Evolutionary conservation across 2,888 invertebrate genomes (phyloP), one percentile per base, ranked within the genome.

Genomic region (Xylota segnis): DNA sequence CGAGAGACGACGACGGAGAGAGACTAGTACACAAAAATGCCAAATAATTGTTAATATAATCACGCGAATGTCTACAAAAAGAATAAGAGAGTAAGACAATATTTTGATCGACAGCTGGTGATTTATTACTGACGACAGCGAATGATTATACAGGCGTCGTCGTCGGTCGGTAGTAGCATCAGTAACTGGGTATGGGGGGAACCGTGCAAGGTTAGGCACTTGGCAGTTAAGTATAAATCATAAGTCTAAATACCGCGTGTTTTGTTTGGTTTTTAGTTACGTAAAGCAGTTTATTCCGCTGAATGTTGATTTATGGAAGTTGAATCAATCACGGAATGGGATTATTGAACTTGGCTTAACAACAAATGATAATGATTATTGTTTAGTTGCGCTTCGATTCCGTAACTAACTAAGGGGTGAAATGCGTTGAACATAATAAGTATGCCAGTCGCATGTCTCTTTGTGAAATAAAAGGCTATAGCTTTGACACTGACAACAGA

Each of bases 21-120:
- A 43, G 5, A 52, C 50, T 52, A 18, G 45, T 54, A 63, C n/a
- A n/a, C 14, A 61, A 59, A 66, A 59, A 74, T 58, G 52, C 37
- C 58, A 78, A 83, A 74, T 61, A 83, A 68, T 83, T 83, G 78
- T 63, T 59, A 78, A 68, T 61, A 68, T 63, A 70, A 74, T 72
- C 83, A 83, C 78, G 83, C 72, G 18, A 66, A 78, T 63, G 43
- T 78, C 43, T 58, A 68, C 12, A 47, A 50, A n/a, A 45, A 27
- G 56, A 40, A 59, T 9, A 2, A 6, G 7, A 29, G 63, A 70
- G 10, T 34, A 65, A 71, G 34, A 66, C 66, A 68, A 78, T 47
- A 56, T 43, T 65, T 74, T 68, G 72, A 78, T 78, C 78, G 83
- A 63, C 78, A 74, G 59, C 9, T 63, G 47, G 14, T 74, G 72